phyloP scores from a whole-genome alignment of 1,140 invertebrate species.

The Nebria ingens region DNA sequence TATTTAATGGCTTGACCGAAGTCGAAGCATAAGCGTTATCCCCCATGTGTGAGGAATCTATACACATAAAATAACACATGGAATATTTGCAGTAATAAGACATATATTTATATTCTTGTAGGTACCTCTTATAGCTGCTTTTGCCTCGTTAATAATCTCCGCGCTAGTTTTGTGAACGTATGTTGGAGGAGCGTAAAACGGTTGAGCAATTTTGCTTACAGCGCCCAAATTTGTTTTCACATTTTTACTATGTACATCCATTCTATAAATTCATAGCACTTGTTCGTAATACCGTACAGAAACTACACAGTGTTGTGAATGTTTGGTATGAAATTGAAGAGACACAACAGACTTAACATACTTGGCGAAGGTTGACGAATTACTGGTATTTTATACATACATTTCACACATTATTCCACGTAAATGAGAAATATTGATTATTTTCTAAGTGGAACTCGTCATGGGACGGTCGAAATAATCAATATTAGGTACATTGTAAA shows the following conservation, averaged over 20 bases:
- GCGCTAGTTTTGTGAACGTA: conserved; percentile 49
- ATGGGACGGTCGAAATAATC: neutral
- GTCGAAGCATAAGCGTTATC: conserved; percentile 27
- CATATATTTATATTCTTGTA: conserved; percentile 15
- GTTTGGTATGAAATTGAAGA: too few species aligned
- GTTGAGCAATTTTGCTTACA: conserved; percentile 20
- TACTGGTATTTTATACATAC: neutral
- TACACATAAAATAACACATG: neutral
- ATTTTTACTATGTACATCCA: conserved; percentile 4
- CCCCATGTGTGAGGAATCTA: conserved; percentile 26
- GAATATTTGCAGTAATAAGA: conserved; percentile 2
- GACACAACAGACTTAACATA: neutral
- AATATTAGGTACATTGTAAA: neutral
- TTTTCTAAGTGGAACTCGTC: neutral
- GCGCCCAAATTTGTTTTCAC: conserved; percentile 17
- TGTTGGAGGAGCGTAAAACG: conserved; percentile 28
- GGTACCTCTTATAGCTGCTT: conserved; percentile 42
- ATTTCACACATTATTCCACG: neutral
- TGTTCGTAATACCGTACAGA: too few species aligned
- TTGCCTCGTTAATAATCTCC: conserved; percentile 69
- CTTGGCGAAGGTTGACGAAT: neutral
- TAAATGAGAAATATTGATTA: conserved; percentile 1
- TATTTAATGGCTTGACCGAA: conserved; percentile 43
- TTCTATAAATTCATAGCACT: neutral
- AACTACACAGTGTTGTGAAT: too few species aligned